Evolutionary conservation across 92 coral and sea anemone genomes (phyloP), one percentile per base, ranked within the genome.

Genomic region (Palythoa heliodiscus): DNA sequence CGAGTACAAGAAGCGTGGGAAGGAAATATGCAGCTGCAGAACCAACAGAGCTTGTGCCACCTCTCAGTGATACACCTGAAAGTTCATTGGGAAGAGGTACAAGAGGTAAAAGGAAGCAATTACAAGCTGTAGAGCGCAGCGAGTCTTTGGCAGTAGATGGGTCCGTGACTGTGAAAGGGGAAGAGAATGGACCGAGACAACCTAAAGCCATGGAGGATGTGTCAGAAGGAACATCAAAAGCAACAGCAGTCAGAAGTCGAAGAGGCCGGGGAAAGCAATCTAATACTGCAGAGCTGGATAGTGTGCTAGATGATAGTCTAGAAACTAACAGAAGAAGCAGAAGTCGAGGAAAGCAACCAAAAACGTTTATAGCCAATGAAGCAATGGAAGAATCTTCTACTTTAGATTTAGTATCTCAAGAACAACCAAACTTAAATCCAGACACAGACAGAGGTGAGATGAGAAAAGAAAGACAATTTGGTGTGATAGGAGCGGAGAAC

Each of bases 231-330:
- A 8, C 29, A 13, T 22, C 63, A 10, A 50, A 74, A 60, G 39
- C 37, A 50, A 47, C 61, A 2, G 63, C 58, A 50, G 37, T 20
- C 2, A 48, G 61, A 74, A 50, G 78, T 39, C 20, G 19, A 48
- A 74, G 78, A 74, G 47, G 38, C 37, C 78, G 61, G 7, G 78
- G 78, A 50, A 52, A 53, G 61, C 29, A 50, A 47, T 52, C 78
- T 2, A 74, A 74, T 9, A 17, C 63, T 52, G 58, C 61, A 50
- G 61, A 48, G n/a, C 61, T 24, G 24, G 78, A 20, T 16, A 22
- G 38, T 48, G 14, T 22, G 10, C 61, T 38, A 2, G 38, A 74
- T 4, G 3, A 11, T 50, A 53, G n/a, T 14, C 48, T 50, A 17
- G 25, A 29, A 22, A 53, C 66, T 0, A 37, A 29, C 15, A 23